Evolutionary conservation across 2,888 invertebrate genomes (phyloP), one percentile per base, ranked within the genome.

Genomic region (Allacma fusca): DNA sequence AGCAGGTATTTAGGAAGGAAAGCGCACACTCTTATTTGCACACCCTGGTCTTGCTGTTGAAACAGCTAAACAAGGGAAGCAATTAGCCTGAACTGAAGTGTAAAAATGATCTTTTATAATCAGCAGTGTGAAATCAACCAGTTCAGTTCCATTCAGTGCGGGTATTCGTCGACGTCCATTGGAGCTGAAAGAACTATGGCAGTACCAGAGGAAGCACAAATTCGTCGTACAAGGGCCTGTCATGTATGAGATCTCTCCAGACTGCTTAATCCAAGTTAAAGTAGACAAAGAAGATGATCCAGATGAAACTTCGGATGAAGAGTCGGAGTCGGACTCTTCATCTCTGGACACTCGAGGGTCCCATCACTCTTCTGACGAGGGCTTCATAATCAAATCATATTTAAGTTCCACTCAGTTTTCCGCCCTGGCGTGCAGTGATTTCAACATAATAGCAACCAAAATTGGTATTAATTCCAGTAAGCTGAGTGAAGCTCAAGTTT

Each of bases 401-500:
- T 87, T 93, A 0, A 91, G 90, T 84, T 93, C 93, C 0, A 78
- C 77, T 12, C 76, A 79, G 59, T 74, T 83, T 28, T 80, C 81
- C 0, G 78, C 80, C 24, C 73, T 80, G 24, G 79, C 78, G 24
- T 81, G 81, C 50, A 77, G 81, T 1, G 83, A 83, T 70, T 83
- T 83, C 72, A 76, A 78, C 13, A 59, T 76, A 19, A 57, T 82
- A 34, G 83, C 77, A 13, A 50, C 65, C 5, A 69, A 67, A 64
- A 29, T 80, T 0, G 79, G 77, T n/a, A 70, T 83, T 19, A 57
- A 76, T 12, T n/a, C 29, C 0, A 28, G 16, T 13, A 65, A 74
- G 12, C 43, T 82, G 9, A 13, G 50, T 0, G 44, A 76, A 16
- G 82, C 79, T 23, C 80, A 80, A 12, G 82, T 83, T 13, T 74